These are phyloP conservation scores for Eulemur mongoz DNA, from an alignment of 2,797 vertebrate genomes.

Conservation along the genomic window DNA sequence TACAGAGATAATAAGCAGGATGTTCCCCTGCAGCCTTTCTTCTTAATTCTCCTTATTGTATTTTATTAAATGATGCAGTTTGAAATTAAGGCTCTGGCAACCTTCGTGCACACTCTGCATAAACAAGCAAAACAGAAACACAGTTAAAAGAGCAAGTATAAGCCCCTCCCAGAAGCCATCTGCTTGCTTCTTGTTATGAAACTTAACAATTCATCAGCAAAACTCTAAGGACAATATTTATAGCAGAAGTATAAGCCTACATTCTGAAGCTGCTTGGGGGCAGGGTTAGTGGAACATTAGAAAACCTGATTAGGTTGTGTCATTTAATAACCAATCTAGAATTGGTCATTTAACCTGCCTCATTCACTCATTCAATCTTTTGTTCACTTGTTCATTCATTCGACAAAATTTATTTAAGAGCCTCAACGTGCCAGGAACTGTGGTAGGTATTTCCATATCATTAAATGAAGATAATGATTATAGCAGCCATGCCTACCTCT, in stretches of 20 bases:
- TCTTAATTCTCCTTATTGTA: slow-evolving; percentile 82
- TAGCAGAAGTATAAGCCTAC: slow-evolving; percentile 62
- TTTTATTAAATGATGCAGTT: slow-evolving; percentile 75
- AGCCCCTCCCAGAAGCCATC: slow-evolving; percentile 71
- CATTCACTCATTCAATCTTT: not conserved
- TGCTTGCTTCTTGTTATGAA: slow-evolving; percentile 77
- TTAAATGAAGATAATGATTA: slow-evolving; percentile 15
- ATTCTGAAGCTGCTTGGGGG: not conserved
- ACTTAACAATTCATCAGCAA: slow-evolving; percentile 71
- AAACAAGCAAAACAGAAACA: slow-evolving; percentile 78
- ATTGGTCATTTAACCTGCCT: not conserved
- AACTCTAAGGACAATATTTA: slow-evolving; percentile 76
- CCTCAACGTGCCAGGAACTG: not conserved
- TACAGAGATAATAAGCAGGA: slow-evolving; percentile 82
- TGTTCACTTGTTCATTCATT: not conserved
- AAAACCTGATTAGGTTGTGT: slow-evolving; percentile 20
- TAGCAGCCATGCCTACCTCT: not conserved
- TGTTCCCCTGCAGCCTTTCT: slow-evolving; percentile 76
- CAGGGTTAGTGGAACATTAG: not conserved
- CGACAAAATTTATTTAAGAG: not conserved
- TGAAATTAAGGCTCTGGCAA: slow-evolving; percentile 81
- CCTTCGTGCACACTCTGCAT: slow-evolving; percentile 75
- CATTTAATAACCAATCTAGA: slow-evolving; percentile 2
- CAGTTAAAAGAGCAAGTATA: slow-evolving; percentile 72
- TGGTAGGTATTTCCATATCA: not conserved